These are phyloP conservation scores for Copidosoma floridanum DNA, from an alignment of 1,140 invertebrate species.

Conservation along the genomic window DNA sequence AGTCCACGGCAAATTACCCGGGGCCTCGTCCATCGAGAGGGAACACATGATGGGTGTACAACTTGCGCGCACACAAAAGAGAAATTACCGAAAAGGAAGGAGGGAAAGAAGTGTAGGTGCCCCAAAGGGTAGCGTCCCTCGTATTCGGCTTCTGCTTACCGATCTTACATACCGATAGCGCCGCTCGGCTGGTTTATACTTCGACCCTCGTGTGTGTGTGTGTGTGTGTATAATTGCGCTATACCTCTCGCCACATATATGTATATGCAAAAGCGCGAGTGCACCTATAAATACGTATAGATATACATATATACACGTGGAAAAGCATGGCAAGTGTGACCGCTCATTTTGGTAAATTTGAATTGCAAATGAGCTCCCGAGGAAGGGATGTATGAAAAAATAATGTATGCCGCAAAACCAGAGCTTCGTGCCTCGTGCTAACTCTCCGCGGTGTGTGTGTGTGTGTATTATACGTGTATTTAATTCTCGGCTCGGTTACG, in stretches of 20 bases:
- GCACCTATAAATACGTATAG: no score
- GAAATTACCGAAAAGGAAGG: neutral
- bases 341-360: constrained; percentile 8
- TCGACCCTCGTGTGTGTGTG: neutral
- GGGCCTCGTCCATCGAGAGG: neutral
- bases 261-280: no score
- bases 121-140: no score
- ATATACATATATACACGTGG: no score
- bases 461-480: neutral
- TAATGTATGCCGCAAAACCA: neutral
- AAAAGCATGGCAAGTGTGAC: no score
- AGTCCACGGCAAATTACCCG: constrained; percentile 1
- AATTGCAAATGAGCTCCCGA: constrained; percentile 29
- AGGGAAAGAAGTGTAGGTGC: neutral
- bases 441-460: neutral
- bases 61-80: neutral
- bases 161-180: constrained; percentile 13
- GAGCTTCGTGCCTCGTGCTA: constrained; percentile 16
- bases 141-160: no score
- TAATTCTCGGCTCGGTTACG: constrained; percentile 22
- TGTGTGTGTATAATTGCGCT: no score
- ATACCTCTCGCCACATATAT: no score
- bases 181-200: neutral
- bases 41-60: no score
- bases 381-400: no score